Evolutionary conservation across 1,140 invertebrate genomes (phyloP).

Genomic region (Trichonephila inaurata): DNA sequence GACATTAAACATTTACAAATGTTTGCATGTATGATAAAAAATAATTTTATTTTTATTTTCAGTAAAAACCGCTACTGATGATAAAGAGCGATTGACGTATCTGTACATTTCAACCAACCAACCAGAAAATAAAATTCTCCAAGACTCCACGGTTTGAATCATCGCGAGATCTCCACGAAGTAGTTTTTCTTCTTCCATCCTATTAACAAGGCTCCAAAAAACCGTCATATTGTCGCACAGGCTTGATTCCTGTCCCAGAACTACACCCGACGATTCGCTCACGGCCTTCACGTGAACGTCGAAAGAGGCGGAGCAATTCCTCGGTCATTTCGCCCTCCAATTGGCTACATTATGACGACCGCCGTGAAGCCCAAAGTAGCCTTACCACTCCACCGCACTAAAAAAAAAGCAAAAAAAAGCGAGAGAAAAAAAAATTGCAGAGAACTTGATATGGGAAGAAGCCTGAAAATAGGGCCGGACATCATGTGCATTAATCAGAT

Average conservation of each 20-base stretch:
- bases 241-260: neutral
- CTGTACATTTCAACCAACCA: no score
- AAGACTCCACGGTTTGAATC: no score
- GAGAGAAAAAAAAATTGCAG: neutral
- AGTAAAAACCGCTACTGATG: no score
- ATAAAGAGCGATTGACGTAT: no score
- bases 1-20: no score
- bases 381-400: neutral
- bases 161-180: no score
- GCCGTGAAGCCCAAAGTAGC: constrained; percentile 41
- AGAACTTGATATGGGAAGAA: constrained; percentile 68
- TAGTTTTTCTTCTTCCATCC: no score
- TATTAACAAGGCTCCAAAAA: neutral
- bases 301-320: constrained; percentile 52
- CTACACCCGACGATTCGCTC: constrained; percentile 46
- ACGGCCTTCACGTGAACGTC: constrained; percentile 58
- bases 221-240: constrained; percentile 50
- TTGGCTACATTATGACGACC: constrained; percentile 62
- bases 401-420: constrained; percentile 14
- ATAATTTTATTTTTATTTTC: no score
- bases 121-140: no score
- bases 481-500: constrained; percentile 70
- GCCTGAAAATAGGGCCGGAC: constrained; percentile 54
- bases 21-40: no score
- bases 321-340: constrained; percentile 41